Evolutionary conservation across 2,888 invertebrate genomes (phyloP), one percentile per base, ranked within the genome.

Genomic region (Subacronicta megacephala): DNA sequence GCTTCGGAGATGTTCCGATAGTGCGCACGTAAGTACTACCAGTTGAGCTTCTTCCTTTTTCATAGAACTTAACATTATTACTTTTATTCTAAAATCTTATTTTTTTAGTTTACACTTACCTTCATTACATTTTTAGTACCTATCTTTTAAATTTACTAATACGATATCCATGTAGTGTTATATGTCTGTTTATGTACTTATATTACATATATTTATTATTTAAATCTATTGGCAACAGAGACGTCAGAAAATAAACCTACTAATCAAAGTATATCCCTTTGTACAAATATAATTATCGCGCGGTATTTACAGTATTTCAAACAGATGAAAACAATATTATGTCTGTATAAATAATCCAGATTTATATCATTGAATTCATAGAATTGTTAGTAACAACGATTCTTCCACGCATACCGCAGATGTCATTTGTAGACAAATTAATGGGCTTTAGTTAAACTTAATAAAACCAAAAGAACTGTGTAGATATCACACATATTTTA

Each of bases 401-500:
- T 80, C 82, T 75, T 64, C 72, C 83, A 85, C 83, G 83, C 78
- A 83, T 84, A 1, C 1, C 9, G 1, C 9, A 77, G 78, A 33
- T 57, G 36, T 56, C 82, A 89, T 89, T 83, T 75, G 82, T 84
- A 89, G 89, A 88, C 89, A 69, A 81, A 79, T 78, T 76, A 82
- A 84, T 84, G 77, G 70, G 71, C 68, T 66, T 54, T 33, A 64
- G 62, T 69, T 63, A 75, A 73, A 10, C 41, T 37, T 52, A 84
- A 84, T 72, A 84, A 83, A 83, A 85, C 75, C 57, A 46, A 77
- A 76, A 80, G 1, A 43, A 37, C 26, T 35, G n/a, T 41, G 44
- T 20, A 35, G 50, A 36, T n/a, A n/a, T 49, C 23, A 35, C 13
- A 7, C 13, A 16, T 7, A 13, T 38, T 17, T n/a, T 13, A 12